phyloP scores from a whole-genome alignment of 2,888 invertebrate species.

The Lasioglossum villosulum region DNA sequence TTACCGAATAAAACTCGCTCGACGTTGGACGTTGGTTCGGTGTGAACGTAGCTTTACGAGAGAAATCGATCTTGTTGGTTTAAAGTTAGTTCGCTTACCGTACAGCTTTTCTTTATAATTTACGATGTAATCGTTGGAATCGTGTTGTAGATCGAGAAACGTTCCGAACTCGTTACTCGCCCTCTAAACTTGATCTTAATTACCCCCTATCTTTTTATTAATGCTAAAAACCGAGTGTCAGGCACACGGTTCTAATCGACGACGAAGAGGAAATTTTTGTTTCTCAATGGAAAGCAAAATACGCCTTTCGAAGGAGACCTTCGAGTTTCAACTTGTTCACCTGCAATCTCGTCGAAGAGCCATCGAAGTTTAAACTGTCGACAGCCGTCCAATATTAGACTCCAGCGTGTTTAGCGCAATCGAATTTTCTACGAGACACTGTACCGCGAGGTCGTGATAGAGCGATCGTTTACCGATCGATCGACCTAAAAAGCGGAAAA shows the following conservation, averaged over 20 bases:
- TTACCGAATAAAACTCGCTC: neutral
- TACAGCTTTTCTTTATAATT: neutral
- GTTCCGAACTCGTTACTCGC: neutral
- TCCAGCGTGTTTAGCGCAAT: neutral
- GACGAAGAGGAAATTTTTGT: constrained; percentile 30
- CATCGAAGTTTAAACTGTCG: neutral
- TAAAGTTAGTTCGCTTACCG: constrained; percentile 3
- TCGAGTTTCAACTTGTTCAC: constrained; percentile 16
- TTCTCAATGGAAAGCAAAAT: constrained; percentile 5
- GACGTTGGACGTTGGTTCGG: neutral
- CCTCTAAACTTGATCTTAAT: constrained; percentile 3
- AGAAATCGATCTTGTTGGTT: constrained; percentile 15
- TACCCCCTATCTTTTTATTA: constrained; percentile 27
- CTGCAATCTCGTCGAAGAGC: neutral
- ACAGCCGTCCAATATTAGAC: neutral
- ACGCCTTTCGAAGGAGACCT: constrained; percentile 10
- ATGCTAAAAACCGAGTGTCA: constrained; percentile 31
- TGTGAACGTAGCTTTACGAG: neutral
- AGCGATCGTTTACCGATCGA: constrained; percentile 14
- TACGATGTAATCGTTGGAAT: constrained; percentile 34
- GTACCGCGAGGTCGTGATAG: constrained; percentile 7
- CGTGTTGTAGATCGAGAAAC: neutral
- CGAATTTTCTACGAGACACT: constrained; percentile 24
- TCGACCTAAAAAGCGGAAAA: neutral
- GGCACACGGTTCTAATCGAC: constrained; percentile 40